Base-by-base conservation (phyloP, 2,888 invertebrate genomes). In the Apodemia zela region DNA sequence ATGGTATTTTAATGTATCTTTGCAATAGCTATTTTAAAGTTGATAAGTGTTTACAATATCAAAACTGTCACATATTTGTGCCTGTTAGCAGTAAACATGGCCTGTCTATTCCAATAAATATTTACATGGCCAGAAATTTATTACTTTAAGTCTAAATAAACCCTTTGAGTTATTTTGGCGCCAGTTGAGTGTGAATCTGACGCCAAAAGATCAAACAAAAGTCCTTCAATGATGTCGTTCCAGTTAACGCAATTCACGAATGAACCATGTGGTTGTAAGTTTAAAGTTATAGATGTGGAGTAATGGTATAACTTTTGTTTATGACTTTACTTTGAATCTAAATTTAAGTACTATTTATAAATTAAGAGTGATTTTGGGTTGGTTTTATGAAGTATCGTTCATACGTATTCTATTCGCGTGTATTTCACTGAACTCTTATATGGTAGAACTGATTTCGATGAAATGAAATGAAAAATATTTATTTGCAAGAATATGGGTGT, bases 161-260 rank as follows among this genome's bases (percentile, higher is more conserved):
- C 25, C 57, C 57, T 57, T 57, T 57, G 57, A 29, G 29, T 57
- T 57, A 57, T 57, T n/a, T 57, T n/a, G 57, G 57, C 57, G 57
- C 57, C 57, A 8, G 25, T 15, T 29, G 57, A 25, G n/a, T 29
- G n/a, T 15, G 0, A 29, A 8, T 57, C 29, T 57, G 57, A 29
- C 57, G 57, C 57, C 57, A n/a, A 29, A 25, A 57, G 57, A 57
- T 57, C 57, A 57, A 57, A 57, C 57, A 57, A 57, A 29, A 57
- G 2, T 57, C 7, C 29, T 57, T 25, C 25, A 57, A 29, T 54
- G 54, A 54, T 57, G 57, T 21, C 54, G 15, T 47, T n/a, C 8
- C 47, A 17, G 17, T 7, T 17, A 47, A 47, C 47, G 47, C 17
- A 17, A 47, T n/a, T 17, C 6, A 17, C 17, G 8, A 47, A 47